phyloP scores from a whole-genome alignment of 2,113 vertebrate genomes.

The Atherinomorus stipes region DNA sequence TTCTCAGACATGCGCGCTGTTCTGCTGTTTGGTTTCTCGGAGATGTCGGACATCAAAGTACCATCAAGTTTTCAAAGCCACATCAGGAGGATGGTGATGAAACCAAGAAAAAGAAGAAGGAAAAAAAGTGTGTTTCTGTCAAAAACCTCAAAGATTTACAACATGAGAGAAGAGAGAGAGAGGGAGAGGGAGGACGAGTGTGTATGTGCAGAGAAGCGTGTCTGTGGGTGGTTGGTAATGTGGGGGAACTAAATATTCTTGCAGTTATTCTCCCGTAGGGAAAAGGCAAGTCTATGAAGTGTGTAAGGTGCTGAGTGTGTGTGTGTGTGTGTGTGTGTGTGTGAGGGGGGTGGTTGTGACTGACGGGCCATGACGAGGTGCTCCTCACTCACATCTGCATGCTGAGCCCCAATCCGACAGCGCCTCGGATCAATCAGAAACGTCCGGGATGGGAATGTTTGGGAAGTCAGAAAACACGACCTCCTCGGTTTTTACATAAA shows the following conservation, averaged over 20 bases:
- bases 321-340: conserved; percentile 36
- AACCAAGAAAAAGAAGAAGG: conserved; percentile 30
- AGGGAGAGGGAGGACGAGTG: conserved; percentile 5
- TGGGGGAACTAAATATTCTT: conserved; percentile 74
- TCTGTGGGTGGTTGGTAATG: conserved; percentile 59
- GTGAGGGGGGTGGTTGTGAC: conserved; percentile 41
- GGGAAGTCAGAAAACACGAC: conserved; percentile 69
- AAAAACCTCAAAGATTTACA: conserved; percentile 56
- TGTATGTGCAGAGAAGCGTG: conserved; percentile 27
- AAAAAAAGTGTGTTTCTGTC: conserved; percentile 54
- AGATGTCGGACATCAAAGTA: conserved; percentile 51
- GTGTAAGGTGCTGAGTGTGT: conserved; percentile 68
- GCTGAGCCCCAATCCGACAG: conserved; percentile 64
- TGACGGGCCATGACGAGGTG: conserved; percentile 75
- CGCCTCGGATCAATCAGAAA: conserved; percentile 72
- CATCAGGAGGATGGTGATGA: conserved; percentile 50
- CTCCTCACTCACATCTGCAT: conserved; percentile 66
- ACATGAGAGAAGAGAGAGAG: conserved; percentile 34
- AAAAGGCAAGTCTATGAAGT: conserved; percentile 68
- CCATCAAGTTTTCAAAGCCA: conserved; percentile 51
- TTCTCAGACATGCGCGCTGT: conserved; percentile 9
- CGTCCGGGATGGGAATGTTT: conserved; percentile 68
- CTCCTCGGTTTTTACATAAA: conserved; percentile 68
- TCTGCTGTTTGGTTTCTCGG: conserved; percentile 29
- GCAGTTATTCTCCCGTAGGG: conserved; percentile 66